These are phyloP conservation scores for Timema cristinae DNA, from an alignment of 2,888 invertebrate species.

Conservation along the genomic window DNA sequence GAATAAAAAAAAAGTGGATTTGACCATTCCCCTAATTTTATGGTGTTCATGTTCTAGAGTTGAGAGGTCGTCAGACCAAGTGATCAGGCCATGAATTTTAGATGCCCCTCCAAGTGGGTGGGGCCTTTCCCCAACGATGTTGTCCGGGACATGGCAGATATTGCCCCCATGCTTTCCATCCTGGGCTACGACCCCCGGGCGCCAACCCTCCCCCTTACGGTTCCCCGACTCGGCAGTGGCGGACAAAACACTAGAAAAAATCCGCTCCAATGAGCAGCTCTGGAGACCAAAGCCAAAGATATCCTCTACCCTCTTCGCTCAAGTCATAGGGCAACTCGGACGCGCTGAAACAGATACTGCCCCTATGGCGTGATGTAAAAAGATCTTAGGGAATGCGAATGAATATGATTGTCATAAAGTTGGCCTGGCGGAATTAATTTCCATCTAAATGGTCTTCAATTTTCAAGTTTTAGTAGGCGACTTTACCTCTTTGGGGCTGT, in stretches of 20 bases:
- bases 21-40: background rate
- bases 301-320: slow-evolving; percentile 30
- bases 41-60: slow-evolving; percentile 58
- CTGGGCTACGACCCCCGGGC: slow-evolving; percentile 91
- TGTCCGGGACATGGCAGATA: slow-evolving; percentile 82
- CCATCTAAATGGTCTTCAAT: too few relatives aligned
- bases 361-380: slow-evolving; percentile 9
- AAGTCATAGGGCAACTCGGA: slow-evolving; percentile 25
- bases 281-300: slow-evolving; percentile 35
- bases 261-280: slow-evolving; percentile 32
- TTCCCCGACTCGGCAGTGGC: slow-evolving; percentile 69
- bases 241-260: slow-evolving; percentile 55
- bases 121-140: slow-evolving; percentile 88
- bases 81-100: slow-evolving; percentile 95
- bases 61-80: slow-evolving; percentile 97
- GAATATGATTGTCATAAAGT: too few relatives aligned
- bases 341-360: slow-evolving; percentile 27
- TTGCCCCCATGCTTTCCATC: slow-evolving; percentile 91
- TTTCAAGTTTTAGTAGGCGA: too few relatives aligned
- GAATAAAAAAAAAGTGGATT: background rate
- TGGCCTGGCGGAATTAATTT: too few relatives aligned
- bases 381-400: too few relatives aligned
- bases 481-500: too few relatives aligned
- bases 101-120: slow-evolving; percentile 91
- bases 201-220: slow-evolving; percentile 96